phyloP scores from a whole-genome alignment of 1,140 invertebrate species.

The Potamilus streckersoni region DNA sequence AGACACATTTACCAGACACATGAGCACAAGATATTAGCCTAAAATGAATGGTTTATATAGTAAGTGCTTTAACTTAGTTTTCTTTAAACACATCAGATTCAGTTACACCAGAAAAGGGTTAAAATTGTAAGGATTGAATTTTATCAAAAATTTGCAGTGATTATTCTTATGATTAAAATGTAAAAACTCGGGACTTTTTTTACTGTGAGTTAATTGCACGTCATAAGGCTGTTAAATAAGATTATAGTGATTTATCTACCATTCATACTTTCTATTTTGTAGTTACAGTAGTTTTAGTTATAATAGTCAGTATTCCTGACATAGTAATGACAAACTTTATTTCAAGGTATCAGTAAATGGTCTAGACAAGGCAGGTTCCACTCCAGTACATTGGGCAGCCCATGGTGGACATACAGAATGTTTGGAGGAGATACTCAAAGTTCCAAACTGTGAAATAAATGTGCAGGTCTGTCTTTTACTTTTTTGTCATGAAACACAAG shows the following conservation, averaged over 20 bases:
- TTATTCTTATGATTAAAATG: no score
- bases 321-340: background rate
- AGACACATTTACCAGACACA: no score
- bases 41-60: no score
- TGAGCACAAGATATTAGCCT: no score
- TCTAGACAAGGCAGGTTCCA: slow-evolving; percentile 78
- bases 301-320: background rate
- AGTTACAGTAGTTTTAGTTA: background rate
- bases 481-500: background rate
- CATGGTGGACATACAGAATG: slow-evolving; percentile 72
- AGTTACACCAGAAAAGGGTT: no score
- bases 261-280: background rate
- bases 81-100: no score
- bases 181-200: no score
- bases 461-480: slow-evolving; percentile 61
- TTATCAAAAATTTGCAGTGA: no score
- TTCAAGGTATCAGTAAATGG: slow-evolving; percentile 75
- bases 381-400: slow-evolving; percentile 78
- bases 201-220: no score
- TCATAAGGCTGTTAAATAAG: background rate
- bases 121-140: no score
- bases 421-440: slow-evolving; percentile 58
- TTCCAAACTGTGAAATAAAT: slow-evolving; percentile 65
- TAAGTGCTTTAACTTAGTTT: no score
- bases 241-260: background rate